Conservation (phyloP, 2,113 vertebrate species). For the Thalassoma bifasciatum region DNA sequence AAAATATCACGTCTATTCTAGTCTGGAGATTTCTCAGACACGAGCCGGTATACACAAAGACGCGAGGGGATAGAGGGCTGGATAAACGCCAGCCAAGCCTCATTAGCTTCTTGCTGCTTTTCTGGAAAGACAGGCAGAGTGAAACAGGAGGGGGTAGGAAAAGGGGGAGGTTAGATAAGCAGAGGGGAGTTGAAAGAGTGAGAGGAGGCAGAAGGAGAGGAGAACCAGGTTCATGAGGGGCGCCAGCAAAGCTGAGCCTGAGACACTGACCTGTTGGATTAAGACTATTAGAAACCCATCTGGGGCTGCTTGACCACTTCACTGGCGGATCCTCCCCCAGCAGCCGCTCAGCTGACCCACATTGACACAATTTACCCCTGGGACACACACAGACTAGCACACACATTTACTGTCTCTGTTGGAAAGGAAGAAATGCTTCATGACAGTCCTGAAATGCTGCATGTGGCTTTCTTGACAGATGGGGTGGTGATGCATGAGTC, state of each 20-base stretch:
- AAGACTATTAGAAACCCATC: constrained; percentile 82
- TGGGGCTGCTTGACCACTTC: constrained; percentile 81
- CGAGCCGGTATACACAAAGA: constrained; percentile 23
- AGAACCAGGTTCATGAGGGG: constrained; percentile 57
- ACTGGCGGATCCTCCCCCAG: constrained; percentile 72
- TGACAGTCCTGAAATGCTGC: constrained; percentile 58
- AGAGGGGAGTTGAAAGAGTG: constrained; percentile 70
- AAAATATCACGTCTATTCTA: constrained; percentile 51
- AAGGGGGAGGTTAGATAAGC: constrained; percentile 73
- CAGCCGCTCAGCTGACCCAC: constrained; percentile 73
- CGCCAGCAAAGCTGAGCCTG: constrained; percentile 42
- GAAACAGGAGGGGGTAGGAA: constrained; percentile 52
- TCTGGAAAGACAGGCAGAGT: constrained; percentile 74
- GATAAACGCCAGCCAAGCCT: constrained; percentile 81
- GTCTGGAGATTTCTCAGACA: constrained; percentile 26
- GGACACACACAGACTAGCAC: constrained; percentile 47
- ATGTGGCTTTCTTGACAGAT: constrained; percentile 58
- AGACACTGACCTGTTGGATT: constrained; percentile 79
- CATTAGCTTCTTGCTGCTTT: constrained; percentile 80
- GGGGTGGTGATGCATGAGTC: constrained; percentile 49
- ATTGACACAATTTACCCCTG: constrained; percentile 59
- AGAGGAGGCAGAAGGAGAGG: constrained; percentile 66
- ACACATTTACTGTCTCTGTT: constrained; percentile 25
- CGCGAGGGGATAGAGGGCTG: constrained; percentile 66
- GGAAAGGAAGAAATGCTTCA: constrained; percentile 58